Percentiles rank a stretch among this genome's conserved stretches.
Evolutionary conservation across 2,113 vertebrate genomes (phyloP).

Genomic region (Heterocephalus glaber): DNA sequence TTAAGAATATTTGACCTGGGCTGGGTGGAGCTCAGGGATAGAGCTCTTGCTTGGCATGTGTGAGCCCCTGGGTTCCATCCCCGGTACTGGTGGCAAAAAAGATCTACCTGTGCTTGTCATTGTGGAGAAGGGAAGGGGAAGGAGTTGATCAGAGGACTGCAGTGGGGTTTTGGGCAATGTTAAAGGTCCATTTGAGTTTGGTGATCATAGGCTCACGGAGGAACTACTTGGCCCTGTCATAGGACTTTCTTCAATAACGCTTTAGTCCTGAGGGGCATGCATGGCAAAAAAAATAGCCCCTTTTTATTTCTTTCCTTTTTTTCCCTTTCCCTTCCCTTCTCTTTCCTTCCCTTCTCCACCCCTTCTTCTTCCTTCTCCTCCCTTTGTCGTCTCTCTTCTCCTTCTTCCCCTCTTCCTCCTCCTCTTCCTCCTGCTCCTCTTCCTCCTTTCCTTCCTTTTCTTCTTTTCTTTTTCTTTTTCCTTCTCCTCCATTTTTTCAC

Average conservation of each 20-base stretch:
- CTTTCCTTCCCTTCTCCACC: rapidly evolving
- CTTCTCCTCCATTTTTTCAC: neutral
- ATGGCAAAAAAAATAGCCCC: neutral
- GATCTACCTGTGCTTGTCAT: neutral
- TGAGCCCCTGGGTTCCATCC: neutral
- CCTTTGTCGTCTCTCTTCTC: rapidly evolving
- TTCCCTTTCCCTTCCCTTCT: too few relatives aligned
- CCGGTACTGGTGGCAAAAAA: neutral
- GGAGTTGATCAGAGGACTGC: neutral
- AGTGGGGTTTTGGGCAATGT: neutral
- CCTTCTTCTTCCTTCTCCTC: neutral
- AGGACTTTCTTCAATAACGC: neutral
- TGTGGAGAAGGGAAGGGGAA: neutral
- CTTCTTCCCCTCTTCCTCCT: too few relatives aligned
- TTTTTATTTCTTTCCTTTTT: too few relatives aligned
- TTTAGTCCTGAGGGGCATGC: neutral
- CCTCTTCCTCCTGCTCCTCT: too few relatives aligned
- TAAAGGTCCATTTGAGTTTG: neutral
- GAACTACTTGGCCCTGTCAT: neutral
- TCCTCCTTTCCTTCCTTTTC: neutral
- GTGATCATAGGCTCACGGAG: neutral
- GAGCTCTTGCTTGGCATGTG: neutral
- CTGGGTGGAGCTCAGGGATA: neutral
- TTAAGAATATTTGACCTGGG: neutral
- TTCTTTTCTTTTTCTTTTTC: neutral